phyloP scores from a whole-genome alignment of 1,140 invertebrate genomes.

The Diploscapter pachys region DNA sequence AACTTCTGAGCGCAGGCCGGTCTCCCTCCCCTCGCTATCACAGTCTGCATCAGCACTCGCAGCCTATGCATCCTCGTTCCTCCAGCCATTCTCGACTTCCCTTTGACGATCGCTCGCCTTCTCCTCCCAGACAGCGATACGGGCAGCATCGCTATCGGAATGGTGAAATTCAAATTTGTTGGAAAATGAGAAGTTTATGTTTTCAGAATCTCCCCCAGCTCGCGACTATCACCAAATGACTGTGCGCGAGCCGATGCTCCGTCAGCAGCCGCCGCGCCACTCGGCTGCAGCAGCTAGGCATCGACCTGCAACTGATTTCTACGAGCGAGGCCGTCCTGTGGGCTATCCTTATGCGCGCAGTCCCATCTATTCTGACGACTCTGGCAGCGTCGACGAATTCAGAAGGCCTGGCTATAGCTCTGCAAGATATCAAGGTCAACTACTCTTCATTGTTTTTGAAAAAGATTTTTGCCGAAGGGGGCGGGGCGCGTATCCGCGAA shows the following conservation, averaged over 20 bases:
- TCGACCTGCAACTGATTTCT: slow-evolving; percentile 1
- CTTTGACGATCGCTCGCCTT: slow-evolving; percentile 25
- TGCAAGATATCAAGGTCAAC: slow-evolving; percentile 18
- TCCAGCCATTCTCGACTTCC: no score
- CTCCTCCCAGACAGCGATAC: slow-evolving; percentile 32
- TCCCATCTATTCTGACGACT: slow-evolving; percentile 32
- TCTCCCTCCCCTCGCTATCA: no score
- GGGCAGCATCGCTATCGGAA: neutral
- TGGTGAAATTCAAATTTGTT: no score
- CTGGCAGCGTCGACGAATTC: slow-evolving; percentile 20
- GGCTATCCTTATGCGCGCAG: slow-evolving; percentile 14
- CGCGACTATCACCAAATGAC: slow-evolving; percentile 31
- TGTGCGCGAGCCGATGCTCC: slow-evolving; percentile 23
- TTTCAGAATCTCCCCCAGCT: slow-evolving; percentile 33
- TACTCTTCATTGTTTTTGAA: neutral
- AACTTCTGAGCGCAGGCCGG: no score
- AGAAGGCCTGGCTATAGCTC: neutral
- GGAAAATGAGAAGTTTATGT: slow-evolving; percentile 5
- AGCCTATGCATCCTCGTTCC: no score
- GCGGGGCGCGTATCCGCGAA: no score
- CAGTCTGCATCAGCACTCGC: no score
- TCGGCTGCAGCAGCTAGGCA: slow-evolving; percentile 6
- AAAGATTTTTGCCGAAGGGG: no score
- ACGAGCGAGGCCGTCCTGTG: neutral
- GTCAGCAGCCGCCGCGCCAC: slow-evolving; percentile 4